Evolutionary conservation across 2,113 vertebrate genomes (phyloP).

Genomic region (Rattus rattus): DNA sequence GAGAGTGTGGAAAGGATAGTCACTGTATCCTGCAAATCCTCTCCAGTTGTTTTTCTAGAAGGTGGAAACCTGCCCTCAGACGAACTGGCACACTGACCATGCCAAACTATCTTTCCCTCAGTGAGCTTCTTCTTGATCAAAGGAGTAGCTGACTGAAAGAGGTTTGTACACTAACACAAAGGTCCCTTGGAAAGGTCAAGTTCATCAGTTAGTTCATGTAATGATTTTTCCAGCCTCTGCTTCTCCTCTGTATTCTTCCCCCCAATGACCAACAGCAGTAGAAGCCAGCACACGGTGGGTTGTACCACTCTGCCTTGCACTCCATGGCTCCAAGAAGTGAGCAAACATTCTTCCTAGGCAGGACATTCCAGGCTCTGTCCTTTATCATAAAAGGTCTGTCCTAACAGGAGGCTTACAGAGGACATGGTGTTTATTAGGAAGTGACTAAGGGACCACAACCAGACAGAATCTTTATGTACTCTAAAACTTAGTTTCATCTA

Average conservation of each 20-base stretch:
- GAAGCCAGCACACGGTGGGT: neutral
- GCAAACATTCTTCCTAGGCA: neutral
- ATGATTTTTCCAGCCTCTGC: neutral
- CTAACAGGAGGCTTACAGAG: neutral
- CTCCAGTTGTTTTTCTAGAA: neutral
- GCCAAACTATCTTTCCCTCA: neutral
- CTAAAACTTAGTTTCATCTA: neutral
- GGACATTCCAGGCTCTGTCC: neutral
- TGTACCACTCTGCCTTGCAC: neutral
- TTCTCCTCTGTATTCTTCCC: neutral
- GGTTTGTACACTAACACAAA: neutral
- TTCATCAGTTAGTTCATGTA: neutral
- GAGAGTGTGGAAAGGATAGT: neutral
- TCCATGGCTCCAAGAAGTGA: neutral
- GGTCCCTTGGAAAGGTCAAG: neutral
- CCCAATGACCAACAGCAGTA: neutral
- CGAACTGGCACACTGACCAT: neutral
- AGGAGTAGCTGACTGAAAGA: neutral
- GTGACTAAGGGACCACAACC: neutral
- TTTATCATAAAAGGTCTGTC: neutral
- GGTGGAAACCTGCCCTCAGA: neutral
- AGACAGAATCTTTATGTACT: neutral
- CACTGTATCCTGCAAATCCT: neutral
- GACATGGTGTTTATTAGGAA: neutral
- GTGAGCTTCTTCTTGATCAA: neutral